phyloP scores from a whole-genome alignment of 2,888 invertebrate species.

The Cepaea hortensis region DNA sequence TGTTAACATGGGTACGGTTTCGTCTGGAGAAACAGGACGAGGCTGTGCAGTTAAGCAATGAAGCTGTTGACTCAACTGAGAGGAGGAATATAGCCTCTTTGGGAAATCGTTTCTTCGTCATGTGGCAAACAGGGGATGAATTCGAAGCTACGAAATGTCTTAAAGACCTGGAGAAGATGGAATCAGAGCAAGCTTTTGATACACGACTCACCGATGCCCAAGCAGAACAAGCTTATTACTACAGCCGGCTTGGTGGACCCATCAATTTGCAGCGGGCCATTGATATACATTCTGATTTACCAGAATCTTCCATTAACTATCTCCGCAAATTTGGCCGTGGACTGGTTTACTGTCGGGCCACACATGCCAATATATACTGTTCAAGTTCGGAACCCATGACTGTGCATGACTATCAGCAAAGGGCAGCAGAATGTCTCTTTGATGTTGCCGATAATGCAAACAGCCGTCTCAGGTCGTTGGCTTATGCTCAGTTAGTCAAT shows the following conservation, averaged over 20 bases:
- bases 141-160: not conserved
- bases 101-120: not conserved
- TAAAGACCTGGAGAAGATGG: not conserved
- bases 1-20: too few relatives aligned
- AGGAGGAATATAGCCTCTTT: too few relatives aligned
- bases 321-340: constrained; percentile 16
- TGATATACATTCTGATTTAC: not conserved
- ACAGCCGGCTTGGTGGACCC: constrained; percentile 4
- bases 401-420: not conserved
- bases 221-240: constrained; percentile 22
- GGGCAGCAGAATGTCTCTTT: constrained; percentile 3
- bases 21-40: too few relatives aligned
- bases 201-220: not conserved
- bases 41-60: too few relatives aligned
- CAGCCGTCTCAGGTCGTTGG: not conserved
- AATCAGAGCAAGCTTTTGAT: not conserved
- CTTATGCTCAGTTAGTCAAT: constrained; percentile 6
- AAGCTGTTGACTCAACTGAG: too few relatives aligned
- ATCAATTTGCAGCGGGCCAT: not conserved
- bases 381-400: not conserved
- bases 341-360: not conserved
- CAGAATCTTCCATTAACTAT: not conserved
- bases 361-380: constrained; percentile 7
- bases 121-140: not conserved
- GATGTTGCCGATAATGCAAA: not conserved